Conservation (phyloP, 2,797 vertebrate species). For the Bradypodion ventrale region DNA sequence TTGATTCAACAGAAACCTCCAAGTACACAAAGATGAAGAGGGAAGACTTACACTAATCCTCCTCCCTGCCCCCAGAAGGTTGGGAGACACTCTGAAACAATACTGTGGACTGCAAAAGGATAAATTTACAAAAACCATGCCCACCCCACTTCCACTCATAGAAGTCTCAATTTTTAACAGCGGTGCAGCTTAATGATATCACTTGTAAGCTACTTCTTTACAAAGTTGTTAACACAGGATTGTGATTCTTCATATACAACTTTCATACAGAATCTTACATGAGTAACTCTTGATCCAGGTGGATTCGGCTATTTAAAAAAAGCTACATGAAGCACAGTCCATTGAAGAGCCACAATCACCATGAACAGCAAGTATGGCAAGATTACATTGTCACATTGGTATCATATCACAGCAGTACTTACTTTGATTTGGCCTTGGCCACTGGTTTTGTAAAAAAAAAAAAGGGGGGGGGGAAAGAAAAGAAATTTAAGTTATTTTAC, state of each 20-base stretch:
- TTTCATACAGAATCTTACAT: background rate
- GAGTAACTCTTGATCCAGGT: background rate
- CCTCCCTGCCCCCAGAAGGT: background rate
- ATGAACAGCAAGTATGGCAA: background rate
- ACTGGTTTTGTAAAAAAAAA: slow-evolving; percentile 75
- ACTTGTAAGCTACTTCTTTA: background rate
- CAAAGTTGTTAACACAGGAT: background rate
- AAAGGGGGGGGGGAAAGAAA: too few species aligned
- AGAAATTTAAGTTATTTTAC: slow-evolving; percentile 41
- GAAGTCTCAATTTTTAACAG: too few species aligned
- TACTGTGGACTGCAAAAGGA: background rate
- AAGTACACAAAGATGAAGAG: background rate
- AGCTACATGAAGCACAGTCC: background rate
- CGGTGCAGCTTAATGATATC: background rate
- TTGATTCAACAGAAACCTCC: background rate
- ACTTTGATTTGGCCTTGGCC: slow-evolving; percentile 96
- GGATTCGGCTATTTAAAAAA: background rate
- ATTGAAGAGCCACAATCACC: background rate
- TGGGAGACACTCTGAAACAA: background rate
- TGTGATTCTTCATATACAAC: background rate
- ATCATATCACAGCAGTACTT: slow-evolving; percentile 72
- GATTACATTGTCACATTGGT: background rate
- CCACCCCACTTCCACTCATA: background rate
- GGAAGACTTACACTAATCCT: background rate
- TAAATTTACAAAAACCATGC: background rate